Conservation (phyloP, 2,888 invertebrate genomes). For the Diadegma fenestrale region DNA sequence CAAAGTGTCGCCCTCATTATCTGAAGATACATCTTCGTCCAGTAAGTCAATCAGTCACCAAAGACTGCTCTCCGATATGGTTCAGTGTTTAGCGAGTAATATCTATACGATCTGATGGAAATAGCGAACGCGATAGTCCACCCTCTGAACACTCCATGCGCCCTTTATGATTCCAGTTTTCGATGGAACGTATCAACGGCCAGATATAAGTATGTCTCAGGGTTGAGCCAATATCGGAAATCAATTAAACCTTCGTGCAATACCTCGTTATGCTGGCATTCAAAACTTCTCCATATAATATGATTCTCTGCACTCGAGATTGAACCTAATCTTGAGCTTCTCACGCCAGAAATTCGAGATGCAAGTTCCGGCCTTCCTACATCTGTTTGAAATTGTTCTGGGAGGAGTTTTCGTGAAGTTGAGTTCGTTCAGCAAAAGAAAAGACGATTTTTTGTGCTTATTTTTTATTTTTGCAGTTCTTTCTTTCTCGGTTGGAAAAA, state of each 20-base stretch:
- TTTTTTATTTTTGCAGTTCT: too few relatives aligned
- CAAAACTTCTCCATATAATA: conserved; percentile 59
- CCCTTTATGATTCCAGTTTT: background rate
- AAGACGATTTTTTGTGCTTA: too few relatives aligned
- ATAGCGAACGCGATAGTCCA: background rate
- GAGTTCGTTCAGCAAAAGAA: too few relatives aligned
- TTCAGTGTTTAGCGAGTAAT: background rate
- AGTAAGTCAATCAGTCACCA: conserved; percentile 61
- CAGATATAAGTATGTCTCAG: conserved; percentile 34
- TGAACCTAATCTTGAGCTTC: conserved; percentile 53
- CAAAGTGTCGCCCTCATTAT: conserved; percentile 63
- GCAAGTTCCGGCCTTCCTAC: background rate
- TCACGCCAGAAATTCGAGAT: background rate
- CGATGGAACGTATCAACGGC: background rate
- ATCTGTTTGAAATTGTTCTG: background rate
- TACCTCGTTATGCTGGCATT: conserved; percentile 67
- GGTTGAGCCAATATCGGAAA: conserved; percentile 76
- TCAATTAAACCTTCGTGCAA: conserved; percentile 76
- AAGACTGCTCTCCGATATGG: conserved; percentile 71
- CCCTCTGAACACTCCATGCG: background rate
- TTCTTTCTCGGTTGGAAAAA: too few relatives aligned
- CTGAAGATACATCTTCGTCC: conserved; percentile 64
- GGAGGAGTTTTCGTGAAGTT: too few relatives aligned
- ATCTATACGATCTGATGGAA: background rate
- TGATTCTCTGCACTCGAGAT: conserved; percentile 52